Evolutionary conservation across 2,113 vertebrate genomes (phyloP).

Genomic region (Gallinago undulata): DNA sequence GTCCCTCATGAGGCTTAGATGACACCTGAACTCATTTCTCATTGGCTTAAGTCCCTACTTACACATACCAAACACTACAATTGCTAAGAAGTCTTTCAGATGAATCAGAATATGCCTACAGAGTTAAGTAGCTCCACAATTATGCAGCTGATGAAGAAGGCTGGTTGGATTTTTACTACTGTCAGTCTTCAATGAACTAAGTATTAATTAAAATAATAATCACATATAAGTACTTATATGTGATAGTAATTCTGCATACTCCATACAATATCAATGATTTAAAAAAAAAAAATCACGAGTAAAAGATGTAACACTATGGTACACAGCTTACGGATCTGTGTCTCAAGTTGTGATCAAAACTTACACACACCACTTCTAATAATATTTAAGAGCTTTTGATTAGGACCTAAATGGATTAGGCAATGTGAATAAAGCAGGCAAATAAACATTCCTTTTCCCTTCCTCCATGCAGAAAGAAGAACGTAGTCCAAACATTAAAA

Average conservation of each 20-base stretch:
- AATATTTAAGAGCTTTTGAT: background rate
- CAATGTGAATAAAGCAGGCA: background rate
- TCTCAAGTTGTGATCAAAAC: background rate
- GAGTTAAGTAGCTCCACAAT: background rate
- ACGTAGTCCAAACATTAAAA: background rate
- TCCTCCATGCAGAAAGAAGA: background rate
- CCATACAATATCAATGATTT: background rate
- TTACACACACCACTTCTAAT: background rate
- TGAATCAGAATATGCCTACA: background rate
- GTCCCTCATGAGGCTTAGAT: background rate
- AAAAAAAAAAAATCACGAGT: background rate
- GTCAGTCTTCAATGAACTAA: background rate
- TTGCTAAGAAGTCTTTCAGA: background rate
- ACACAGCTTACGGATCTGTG: background rate
- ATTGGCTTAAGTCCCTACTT: background rate
- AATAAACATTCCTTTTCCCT: background rate
- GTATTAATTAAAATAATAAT: no score
- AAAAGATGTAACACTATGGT: background rate
- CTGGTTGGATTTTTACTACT: background rate
- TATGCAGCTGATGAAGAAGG: background rate
- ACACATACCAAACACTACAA: background rate
- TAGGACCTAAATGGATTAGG: background rate
- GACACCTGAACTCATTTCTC: background rate
- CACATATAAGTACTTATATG: background rate
- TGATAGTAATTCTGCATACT: background rate